Conservation (phyloP, 2,113 vertebrate genomes). For the Spheniscus mendiculus region DNA sequence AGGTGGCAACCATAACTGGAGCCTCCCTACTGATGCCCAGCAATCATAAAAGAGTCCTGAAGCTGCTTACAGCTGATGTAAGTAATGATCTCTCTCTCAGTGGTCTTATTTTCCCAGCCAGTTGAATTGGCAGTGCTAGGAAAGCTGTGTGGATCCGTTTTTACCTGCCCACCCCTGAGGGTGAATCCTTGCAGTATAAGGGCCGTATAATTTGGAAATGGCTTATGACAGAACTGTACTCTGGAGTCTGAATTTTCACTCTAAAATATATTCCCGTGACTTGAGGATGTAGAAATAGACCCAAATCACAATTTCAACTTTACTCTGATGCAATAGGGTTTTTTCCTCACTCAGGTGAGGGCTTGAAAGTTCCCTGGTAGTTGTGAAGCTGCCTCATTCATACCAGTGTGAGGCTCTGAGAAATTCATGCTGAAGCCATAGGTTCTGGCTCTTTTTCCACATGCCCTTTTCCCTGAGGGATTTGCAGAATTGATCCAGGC, state of each 20-base stretch:
- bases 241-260: background rate
- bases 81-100: background rate
- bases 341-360: background rate
- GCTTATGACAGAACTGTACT: background rate
- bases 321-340: background rate
- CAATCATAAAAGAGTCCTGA: background rate
- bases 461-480: background rate
- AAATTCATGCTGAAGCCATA: background rate
- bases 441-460: background rate
- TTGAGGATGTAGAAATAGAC: background rate
- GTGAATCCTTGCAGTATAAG: background rate
- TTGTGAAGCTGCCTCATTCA: background rate
- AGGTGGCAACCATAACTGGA: background rate
- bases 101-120: background rate
- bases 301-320: background rate
- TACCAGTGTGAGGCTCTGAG: background rate
- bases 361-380: background rate
- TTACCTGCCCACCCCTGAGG: background rate
- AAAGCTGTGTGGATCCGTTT: accelerated
- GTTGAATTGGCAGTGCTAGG: background rate
- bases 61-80: background rate
- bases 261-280: background rate
- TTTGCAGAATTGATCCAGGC: background rate
- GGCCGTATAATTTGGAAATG: accelerated
- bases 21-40: background rate